phyloP scores from a whole-genome alignment of 2,888 invertebrate species.

The Phyllotreta cruciferae region DNA sequence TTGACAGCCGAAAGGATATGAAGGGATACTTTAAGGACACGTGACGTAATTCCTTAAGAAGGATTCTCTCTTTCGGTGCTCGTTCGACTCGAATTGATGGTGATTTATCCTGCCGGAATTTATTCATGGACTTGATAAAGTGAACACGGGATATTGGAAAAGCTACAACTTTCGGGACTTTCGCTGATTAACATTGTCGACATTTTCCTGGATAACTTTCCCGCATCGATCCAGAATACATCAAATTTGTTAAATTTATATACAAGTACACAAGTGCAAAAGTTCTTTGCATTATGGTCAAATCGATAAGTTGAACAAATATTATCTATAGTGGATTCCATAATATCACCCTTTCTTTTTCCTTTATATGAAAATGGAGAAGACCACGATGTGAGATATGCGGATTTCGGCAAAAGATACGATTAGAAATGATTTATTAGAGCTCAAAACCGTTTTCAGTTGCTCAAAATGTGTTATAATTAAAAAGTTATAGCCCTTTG shows the following conservation, averaged over 20 bases:
- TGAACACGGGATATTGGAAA: slow-evolving; percentile 23
- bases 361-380: no score
- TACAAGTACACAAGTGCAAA: no score
- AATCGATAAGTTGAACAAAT: no score
- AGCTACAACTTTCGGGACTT: slow-evolving; percentile 5
- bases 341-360: no score
- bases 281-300: no score
- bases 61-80: slow-evolving; percentile 17
- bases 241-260: not conserved
- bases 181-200: slow-evolving; percentile 2
- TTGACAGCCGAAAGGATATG: slow-evolving; percentile 28
- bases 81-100: slow-evolving; percentile 30
- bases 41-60: slow-evolving; percentile 29
- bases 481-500: no score
- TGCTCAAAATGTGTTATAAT: no score
- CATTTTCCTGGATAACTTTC: not conserved
- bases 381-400: no score
- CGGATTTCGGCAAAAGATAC: no score
- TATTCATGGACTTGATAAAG: slow-evolving; percentile 26
- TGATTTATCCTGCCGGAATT: slow-evolving; percentile 26
- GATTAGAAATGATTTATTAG: no score
- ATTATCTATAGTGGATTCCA: no score
- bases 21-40: slow-evolving; percentile 28
- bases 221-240: not conserved
- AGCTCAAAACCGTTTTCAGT: no score